phyloP scores from a whole-genome alignment of 1,140 invertebrate genomes.

The Campodea augens region DNA sequence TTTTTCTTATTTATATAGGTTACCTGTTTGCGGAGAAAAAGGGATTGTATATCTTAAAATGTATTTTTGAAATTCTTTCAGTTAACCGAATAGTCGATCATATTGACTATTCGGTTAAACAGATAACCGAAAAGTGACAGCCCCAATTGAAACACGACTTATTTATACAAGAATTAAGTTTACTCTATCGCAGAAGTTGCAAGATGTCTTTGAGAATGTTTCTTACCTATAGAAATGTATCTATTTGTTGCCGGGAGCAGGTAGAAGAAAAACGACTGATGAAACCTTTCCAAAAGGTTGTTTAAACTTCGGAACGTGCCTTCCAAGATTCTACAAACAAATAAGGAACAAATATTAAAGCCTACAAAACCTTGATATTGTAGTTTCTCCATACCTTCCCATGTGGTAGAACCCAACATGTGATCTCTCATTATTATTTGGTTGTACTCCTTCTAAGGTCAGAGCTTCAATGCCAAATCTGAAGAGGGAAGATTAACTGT shows the following conservation, averaged over 20 bases:
- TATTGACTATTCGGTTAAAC: no score
- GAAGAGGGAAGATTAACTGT: slow-evolving; percentile 9
- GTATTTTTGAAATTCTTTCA: no score
- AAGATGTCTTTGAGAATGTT: neutral
- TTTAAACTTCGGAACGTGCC: slow-evolving; percentile 84
- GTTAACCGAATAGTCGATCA: no score
- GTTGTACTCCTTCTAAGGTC: no score
- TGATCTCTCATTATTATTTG: no score
- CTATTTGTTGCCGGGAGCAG: slow-evolving; percentile 69
- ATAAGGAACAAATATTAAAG: slow-evolving; percentile 11
- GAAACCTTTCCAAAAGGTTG: slow-evolving; percentile 87
- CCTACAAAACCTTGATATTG: neutral
- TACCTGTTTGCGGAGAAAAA: no score
- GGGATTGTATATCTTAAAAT: no score
- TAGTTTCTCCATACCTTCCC: slow-evolving; percentile 25
- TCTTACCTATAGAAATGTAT: slow-evolving; percentile 82
- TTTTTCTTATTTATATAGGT: no score
- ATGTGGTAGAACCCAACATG: slow-evolving; percentile 34
- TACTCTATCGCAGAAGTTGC: neutral
- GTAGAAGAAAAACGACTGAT: slow-evolving; percentile 98
- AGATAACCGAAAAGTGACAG: no score
- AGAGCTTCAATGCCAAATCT: slow-evolving; percentile 78
- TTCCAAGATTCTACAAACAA: slow-evolving; percentile 47
- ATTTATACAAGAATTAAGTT: slow-evolving; percentile 1
- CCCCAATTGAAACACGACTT: neutral